Evolutionary conservation across 2,113 vertebrate species (phyloP), one percentile per base, ranked within the genome.

Genomic region (Mormyrus iriodes): DNA sequence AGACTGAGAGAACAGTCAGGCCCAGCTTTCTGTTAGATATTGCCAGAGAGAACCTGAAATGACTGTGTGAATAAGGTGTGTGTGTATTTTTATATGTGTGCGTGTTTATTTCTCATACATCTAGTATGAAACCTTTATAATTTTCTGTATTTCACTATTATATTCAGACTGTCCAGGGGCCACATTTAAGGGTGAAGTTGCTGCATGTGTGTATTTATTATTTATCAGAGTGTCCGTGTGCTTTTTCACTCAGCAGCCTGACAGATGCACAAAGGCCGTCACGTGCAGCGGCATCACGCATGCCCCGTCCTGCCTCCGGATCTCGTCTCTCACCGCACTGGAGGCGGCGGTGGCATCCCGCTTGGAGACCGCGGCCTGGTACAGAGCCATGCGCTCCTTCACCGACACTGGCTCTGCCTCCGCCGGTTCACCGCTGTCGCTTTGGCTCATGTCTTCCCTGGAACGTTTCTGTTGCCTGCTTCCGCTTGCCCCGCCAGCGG

Each of bases 341-440:
- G 95, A 95, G 91, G 96, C 92, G 42, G 89, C 90, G 91, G 89
- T 94, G 76, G 91, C 93, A 44, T 96, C 95, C 61, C 93, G 96
- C 92, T 94, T 95, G 52, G 96, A 97, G 88, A 96, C 94, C 8
- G 98, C 97, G 53, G 97, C 97, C 92, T 99, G 97, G 90, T 99
- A 99, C 94, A 97, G 95, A 0, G 97, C 98, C 96, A 99, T 94
- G 39, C 98, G 95, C 91, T 99, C 97, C 91, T 97, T 98, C 90
- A 99, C 93, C 4, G 98, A 96, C 86, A 97, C 93, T 27, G 92
- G 91, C 90, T 98, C 96, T 1, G 61, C 42, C 95, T 96, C 95
- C 92, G 94, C 95, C 89, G 92, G 82, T 0, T 86, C 89, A 2
- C 49, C 49, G 44, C 58, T 90, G 44, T 91, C 91, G 85, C 90